Evolutionary conservation across 1,140 invertebrate species (phyloP), one percentile per base, ranked within the genome.

Genomic region (Polyergus mexicanus): DNA sequence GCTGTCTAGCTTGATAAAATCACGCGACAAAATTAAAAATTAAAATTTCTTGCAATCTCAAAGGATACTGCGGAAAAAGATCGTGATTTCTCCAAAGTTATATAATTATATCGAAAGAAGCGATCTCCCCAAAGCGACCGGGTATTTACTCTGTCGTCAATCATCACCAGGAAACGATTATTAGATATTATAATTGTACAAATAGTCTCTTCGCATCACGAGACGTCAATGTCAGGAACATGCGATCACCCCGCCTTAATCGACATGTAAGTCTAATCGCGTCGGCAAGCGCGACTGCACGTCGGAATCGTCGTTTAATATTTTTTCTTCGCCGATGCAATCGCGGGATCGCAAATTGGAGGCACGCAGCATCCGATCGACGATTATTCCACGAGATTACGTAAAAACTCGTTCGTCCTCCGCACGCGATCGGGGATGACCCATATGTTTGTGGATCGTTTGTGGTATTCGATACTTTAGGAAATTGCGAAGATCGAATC

Each of bases 401-500:
- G 89, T 93, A 93, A 93, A 93, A 93, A 93, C 91, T 88, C 63
- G 91, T 92, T 93, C 88, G 78, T 65, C 87, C 86, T 71, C 71
- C 74, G 51, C 35, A 25, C 25, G 54, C 38, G 51, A 60, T 25
- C 19, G 38, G 51, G 25, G 51, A 56, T 91, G 90, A 87, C 91
- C 92, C 74, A 92, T 85, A 89, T 91, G 66, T 69, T 56, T 54
- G 19, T 41, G 25, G 44, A 19, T 75, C n/a, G 10, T 69, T 63
- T n/a, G n/a, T 44, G 22, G 76, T 6, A 19, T 47, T 58, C 11
- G 32, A 19, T 19, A 47, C 13, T n/a, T 86, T 84, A 66, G 76
- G 60, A 86, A 88, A 1, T 25, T 19, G 25, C 16, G 19, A 65
- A 44, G 54, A 25, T 60, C 83, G 41, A 60, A 11, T 83, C 76